A percentile compares a stretch with the other conserved stretches of the same genome.
Conservation (phyloP, 2,113 vertebrate species). For the Lontra canadensis region DNA sequence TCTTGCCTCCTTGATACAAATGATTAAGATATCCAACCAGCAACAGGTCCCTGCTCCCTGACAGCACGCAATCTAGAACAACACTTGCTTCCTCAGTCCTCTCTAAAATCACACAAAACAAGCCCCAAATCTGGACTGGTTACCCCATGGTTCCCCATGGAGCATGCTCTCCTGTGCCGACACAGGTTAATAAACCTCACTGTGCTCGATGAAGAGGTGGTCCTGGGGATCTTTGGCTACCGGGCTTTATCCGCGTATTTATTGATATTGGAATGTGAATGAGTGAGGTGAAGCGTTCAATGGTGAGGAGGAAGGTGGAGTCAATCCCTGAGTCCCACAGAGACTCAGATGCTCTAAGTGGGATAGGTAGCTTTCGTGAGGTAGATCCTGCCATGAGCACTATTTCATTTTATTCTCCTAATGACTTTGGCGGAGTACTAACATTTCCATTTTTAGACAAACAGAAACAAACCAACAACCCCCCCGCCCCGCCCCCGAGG, state of each 20-base stretch:
- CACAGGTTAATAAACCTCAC: not conserved
- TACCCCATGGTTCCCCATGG: accelerated
- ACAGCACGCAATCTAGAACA: not conserved
- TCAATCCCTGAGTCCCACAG: not conserved
- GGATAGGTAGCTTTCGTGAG: not conserved
- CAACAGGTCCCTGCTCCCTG: not conserved
- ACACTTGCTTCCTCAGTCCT: not conserved
- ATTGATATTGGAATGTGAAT: not conserved
- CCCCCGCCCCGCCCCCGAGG: accelerated
- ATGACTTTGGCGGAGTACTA: not conserved
- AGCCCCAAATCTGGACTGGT: not conserved
- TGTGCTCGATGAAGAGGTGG: not conserved
- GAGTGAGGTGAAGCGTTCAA: not conserved
- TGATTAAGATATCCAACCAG: not conserved
- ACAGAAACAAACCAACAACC: not conserved
- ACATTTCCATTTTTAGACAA: not conserved
- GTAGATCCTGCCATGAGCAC: not conserved
- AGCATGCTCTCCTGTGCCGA: accelerated
- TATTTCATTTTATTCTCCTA: constrained; percentile 28
- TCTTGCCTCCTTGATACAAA: not conserved
- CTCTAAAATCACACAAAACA: not conserved
- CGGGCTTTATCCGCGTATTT: not conserved
- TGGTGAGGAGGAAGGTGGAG: not conserved
- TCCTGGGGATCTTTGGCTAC: not conserved
- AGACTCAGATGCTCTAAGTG: not conserved